Percentiles rank a stretch among this genome's conserved stretches.
Evolutionary conservation across 2,888 invertebrate species (phyloP).

Genomic region (Lithodes maja): DNA sequence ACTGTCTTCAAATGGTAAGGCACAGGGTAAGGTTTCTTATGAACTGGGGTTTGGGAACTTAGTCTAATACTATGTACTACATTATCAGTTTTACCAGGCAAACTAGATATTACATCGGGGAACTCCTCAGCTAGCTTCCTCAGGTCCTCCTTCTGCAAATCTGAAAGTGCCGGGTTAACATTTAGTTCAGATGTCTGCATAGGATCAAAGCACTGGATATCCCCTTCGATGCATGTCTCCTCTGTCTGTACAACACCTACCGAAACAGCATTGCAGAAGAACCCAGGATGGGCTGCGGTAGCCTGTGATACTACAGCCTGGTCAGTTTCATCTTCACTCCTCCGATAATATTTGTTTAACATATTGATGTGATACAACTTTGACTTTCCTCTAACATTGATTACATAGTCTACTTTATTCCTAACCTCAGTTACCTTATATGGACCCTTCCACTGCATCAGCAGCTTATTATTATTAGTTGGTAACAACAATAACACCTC

Average conservation of each 20-base stretch:
- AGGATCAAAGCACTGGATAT: background rate
- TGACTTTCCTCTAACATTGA: background rate
- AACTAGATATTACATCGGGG: background rate
- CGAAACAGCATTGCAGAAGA: background rate
- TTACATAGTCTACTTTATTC: background rate
- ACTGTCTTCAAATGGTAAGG: background rate
- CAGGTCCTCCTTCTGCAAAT: background rate
- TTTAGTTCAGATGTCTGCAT: background rate
- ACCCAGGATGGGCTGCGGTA: background rate
- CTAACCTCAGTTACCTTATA: background rate
- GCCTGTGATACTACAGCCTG: background rate
- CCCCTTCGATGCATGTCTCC: background rate
- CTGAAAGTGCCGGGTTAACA: background rate
- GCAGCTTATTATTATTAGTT: too few species aligned
- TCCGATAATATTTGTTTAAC: background rate
- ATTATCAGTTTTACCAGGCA: constrained; percentile 3
- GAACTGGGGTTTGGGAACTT: background rate
- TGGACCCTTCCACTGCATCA: background rate
- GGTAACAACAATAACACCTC: too few species aligned
- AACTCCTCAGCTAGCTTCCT: background rate
- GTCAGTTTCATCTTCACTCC: background rate
- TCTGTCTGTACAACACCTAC: background rate
- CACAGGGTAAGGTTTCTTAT: background rate
- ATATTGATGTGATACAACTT: constrained; percentile 8
- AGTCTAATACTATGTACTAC: background rate